These are phyloP conservation scores for Athrips mouffetella DNA, from an alignment of 2,888 invertebrate species.

Conservation along the genomic window DNA sequence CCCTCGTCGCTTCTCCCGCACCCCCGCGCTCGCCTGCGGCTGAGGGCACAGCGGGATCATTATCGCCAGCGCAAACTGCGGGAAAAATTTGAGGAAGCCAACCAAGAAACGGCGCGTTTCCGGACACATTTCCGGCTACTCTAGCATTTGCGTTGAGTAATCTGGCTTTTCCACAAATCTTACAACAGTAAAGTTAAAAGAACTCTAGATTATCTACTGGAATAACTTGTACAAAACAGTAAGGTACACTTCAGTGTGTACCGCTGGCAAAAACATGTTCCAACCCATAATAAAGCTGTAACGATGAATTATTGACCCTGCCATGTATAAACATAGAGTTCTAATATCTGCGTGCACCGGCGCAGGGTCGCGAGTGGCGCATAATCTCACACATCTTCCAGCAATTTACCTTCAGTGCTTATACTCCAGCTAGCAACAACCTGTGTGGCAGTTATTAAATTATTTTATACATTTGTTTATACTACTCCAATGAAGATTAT, in stretches of 20 bases:
- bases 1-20: background rate
- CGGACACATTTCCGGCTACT: constrained; percentile 1
- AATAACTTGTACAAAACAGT: no score
- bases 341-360: background rate
- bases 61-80: constrained; percentile 3
- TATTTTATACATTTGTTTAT: background rate
- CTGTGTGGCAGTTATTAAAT: background rate
- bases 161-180: background rate
- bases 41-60: constrained; percentile 1
- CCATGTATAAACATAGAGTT: background rate
- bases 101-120: background rate
- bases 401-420: background rate
- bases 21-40: no score
- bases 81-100: background rate
- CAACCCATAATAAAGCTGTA: background rate
- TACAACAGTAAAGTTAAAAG: background rate
- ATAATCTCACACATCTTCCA: background rate
- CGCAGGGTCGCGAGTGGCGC: background rate
- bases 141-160: background rate
- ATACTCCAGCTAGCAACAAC: background rate
- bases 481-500: background rate
- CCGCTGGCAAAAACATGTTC: background rate
- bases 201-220: no score
- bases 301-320: background rate
- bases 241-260: background rate